Conservation (phyloP, 1,140 invertebrate genomes). For the Asobara japonica region DNA sequence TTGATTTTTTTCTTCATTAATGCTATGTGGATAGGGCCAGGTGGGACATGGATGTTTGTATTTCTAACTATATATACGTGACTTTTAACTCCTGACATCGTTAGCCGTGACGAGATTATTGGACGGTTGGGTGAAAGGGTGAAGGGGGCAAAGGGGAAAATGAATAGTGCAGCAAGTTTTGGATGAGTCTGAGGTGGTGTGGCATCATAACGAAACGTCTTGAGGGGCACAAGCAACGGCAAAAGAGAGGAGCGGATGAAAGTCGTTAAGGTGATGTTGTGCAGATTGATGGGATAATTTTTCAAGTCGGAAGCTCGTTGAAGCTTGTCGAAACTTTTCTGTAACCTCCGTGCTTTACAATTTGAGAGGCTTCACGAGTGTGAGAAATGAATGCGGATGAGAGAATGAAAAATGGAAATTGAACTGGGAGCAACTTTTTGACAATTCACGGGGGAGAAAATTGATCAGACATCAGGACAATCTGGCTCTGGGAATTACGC, state of each 20-base stretch:
- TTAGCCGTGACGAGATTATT: conserved; percentile 27
- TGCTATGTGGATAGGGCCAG: background rate
- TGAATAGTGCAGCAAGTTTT: background rate
- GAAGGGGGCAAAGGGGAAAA: background rate
- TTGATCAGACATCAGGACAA: too few species aligned
- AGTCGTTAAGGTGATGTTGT: conserved; percentile 30
- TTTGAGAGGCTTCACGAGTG: background rate
- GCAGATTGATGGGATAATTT: conserved; percentile 34
- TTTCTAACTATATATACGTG: conserved; percentile 12
- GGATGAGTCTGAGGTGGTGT: background rate
- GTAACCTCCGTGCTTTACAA: background rate
- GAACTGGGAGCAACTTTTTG: too few species aligned
- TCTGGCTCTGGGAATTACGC: too few species aligned
- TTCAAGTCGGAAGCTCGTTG: conserved; percentile 28
- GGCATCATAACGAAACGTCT: background rate
- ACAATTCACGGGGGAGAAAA: too few species aligned
- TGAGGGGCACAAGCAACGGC: background rate
- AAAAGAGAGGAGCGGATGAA: conserved; percentile 8
- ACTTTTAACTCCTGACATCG: background rate
- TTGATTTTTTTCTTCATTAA: background rate
- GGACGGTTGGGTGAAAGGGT: background rate
- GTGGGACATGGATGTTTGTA: background rate
- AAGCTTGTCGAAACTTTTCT: conserved; percentile 26
- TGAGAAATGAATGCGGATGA: background rate
- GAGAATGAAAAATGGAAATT: too few species aligned